Evolutionary conservation across 2,797 vertebrate genomes (phyloP).

Genomic region (Lithobates sylvaticus): DNA sequence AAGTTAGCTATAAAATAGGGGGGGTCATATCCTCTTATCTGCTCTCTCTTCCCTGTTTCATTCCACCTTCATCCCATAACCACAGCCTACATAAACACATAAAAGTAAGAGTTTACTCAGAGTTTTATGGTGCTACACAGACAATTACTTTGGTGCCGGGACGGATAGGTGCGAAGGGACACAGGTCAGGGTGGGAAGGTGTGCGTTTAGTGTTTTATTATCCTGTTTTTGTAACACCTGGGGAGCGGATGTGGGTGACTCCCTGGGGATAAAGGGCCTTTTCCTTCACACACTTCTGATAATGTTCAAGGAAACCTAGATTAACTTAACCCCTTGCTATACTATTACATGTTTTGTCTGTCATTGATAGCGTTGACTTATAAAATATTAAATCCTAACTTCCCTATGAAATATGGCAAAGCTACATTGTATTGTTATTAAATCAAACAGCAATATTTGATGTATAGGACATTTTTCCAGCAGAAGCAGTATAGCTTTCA

Average conservation of each 20-base stretch:
- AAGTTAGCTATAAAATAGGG: conserved; percentile 55
- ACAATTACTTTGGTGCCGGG: conserved; percentile 62
- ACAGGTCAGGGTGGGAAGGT: conserved; percentile 61
- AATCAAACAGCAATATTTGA: background rate
- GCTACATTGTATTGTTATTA: background rate
- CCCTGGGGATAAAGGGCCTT: conserved; percentile 50
- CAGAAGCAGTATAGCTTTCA: background rate
- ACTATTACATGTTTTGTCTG: background rate
- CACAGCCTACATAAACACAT: conserved; percentile 60
- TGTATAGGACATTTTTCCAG: background rate
- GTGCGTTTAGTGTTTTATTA: conserved; percentile 61
- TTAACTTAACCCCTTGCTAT: conserved; percentile 3
- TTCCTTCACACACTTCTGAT: conserved; percentile 50
- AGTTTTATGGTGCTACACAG: conserved; percentile 58
- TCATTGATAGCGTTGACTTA: background rate
- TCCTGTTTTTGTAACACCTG: conserved; percentile 63
- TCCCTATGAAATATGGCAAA: background rate
- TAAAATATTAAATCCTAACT: background rate
- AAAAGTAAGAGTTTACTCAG: conserved; percentile 63
- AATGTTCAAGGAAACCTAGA: conserved; percentile 20
- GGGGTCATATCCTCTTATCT: conserved; percentile 47
- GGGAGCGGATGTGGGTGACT: conserved; percentile 53
- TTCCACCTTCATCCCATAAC: conserved; percentile 50
- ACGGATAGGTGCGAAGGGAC: conserved; percentile 62
- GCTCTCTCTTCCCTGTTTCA: conserved; percentile 40